Evolutionary conservation across 30 jellyfish, hydroid and myxozoan species (phyloP), one percentile per base, ranked within the genome.

Genomic region (Mastigias papua): DNA sequence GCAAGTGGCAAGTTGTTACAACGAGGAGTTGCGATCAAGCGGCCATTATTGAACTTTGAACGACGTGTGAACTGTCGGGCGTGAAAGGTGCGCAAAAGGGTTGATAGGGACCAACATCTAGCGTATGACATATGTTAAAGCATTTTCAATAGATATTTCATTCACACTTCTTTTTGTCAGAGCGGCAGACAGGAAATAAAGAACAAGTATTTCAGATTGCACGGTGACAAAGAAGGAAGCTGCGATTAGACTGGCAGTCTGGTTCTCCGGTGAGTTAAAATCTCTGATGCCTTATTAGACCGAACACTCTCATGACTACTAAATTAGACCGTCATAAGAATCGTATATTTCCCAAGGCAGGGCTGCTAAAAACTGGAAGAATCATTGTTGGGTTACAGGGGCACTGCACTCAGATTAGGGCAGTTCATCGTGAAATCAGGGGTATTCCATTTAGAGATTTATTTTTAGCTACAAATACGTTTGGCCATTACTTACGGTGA

Each of bases 161-260:
- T 72, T 46, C 21, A 33, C 34, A 11, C 68, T 23, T 23, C 68
- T 72, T 34, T 72, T 48, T 72, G 21, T 72, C 25, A 22, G 21
- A 7, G 63, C 68, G 83, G 35, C 83, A 72, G 83, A 69, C 83
- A 72, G 83, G 83, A 72, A 72, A 34, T 72, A 68, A 26, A 33
- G 83, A 34, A 3, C 68, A 16, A 19, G 1, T 23, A 27, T 1
- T 5, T 34, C 30, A 34, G 68, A 72, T 72, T 72, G 63, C 46
- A 13, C 42, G 37, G 34, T 19, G 20, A 42, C 74, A 63, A 63
- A 27, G 42, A 27, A 63, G 42, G 42, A 63, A 63, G 69, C 74
- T 63, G 74, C 74, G 74, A n/a, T 63, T 23, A 23, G 23, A 63
- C 7, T n/a, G 25, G 7, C 23, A 16, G 67, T 51, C 67, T 51